Percentiles rank a stretch among this genome's conserved stretches.
Evolutionary conservation across 2,797 vertebrate species (phyloP).

Genomic region (Acrossocheilus fasciatus): DNA sequence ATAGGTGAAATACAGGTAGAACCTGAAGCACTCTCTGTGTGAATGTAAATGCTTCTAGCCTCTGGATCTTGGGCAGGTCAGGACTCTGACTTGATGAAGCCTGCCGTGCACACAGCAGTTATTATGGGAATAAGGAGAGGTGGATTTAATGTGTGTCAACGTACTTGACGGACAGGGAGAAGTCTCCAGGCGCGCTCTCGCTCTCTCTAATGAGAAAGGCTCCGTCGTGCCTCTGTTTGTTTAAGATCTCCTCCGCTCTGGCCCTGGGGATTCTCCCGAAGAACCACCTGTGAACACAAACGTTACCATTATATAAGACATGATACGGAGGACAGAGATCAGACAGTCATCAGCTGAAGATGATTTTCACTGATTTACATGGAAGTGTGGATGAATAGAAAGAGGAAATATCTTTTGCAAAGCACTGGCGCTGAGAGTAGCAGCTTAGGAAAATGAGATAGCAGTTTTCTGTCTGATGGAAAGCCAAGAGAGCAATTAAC

Average conservation of each 20-base stretch:
- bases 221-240: constrained; percentile 98
- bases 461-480: constrained; percentile 62
- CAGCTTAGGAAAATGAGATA: constrained; percentile 1
- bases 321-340: not conserved
- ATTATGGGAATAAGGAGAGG: not conserved
- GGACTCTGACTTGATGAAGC: constrained; percentile 1
- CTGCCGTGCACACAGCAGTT: not conserved
- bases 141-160: constrained; percentile 62
- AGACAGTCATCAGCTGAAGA: not conserved
- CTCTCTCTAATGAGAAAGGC: constrained; percentile 99
- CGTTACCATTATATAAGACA: not conserved
- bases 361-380: constrained; percentile 2
- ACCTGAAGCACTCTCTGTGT: not conserved
- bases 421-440: constrained; percentile 16
- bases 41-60: not conserved
- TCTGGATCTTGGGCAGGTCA: not conserved
- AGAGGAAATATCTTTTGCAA: not conserved
- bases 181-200: constrained; percentile 97
- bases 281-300: constrained; percentile 88
- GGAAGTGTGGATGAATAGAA: not conserved
- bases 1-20: not conserved
- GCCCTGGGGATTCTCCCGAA: constrained; percentile 98
- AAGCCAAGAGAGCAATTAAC: constrained; percentile 60
- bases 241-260: constrained; percentile 98
- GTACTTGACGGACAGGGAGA: constrained; percentile 98